phyloP scores from a whole-genome alignment of 2,797 vertebrate genomes.

The Tadarida brasiliensis region DNA sequence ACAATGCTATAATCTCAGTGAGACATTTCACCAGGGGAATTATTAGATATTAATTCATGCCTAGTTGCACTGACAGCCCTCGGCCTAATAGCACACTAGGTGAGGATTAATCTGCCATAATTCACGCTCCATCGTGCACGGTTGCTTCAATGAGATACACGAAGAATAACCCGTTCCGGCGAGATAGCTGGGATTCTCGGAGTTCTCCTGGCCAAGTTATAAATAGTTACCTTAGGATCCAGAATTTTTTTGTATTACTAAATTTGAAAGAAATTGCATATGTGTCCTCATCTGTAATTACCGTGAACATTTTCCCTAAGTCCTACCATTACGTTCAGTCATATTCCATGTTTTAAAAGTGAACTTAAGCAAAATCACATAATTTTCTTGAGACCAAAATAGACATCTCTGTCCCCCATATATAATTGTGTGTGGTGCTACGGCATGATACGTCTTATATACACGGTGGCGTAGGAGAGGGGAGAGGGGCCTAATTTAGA shows the following conservation, averaged over 20 bases:
- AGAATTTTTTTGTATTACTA: conserved; percentile 83
- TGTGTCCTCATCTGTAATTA: conserved; percentile 75
- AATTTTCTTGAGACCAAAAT: conserved; percentile 68
- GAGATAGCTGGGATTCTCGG: conserved; percentile 71
- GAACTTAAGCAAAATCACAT: conserved; percentile 78
- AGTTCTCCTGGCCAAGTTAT: conserved; percentile 77
- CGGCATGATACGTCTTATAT: not conserved
- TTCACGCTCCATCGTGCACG: conserved; percentile 75
- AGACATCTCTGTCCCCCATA: conserved; percentile 66
- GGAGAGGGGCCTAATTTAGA: not conserved
- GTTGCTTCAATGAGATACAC: conserved; percentile 71
- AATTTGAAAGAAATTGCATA: conserved; percentile 85
- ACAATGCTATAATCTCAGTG: conserved; percentile 79
- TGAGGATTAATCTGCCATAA: conserved; percentile 85
- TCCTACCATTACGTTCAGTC: conserved; percentile 81
- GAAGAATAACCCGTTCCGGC: conserved; percentile 76
- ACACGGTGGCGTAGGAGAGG: not conserved
- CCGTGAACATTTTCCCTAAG: conserved; percentile 76
- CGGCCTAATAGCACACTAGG: conserved; percentile 81
- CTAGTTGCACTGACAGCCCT: conserved; percentile 81
- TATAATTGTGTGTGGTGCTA: conserved; percentile 61
- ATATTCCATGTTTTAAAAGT: conserved; percentile 82
- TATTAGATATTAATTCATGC: conserved; percentile 82
- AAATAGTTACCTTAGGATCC: conserved; percentile 78
- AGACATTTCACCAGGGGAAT: conserved; percentile 78